Conservation (phyloP, 30 jellyfish, hydroid and myxozoan genomes). For the Aurelia sp. region DNA sequence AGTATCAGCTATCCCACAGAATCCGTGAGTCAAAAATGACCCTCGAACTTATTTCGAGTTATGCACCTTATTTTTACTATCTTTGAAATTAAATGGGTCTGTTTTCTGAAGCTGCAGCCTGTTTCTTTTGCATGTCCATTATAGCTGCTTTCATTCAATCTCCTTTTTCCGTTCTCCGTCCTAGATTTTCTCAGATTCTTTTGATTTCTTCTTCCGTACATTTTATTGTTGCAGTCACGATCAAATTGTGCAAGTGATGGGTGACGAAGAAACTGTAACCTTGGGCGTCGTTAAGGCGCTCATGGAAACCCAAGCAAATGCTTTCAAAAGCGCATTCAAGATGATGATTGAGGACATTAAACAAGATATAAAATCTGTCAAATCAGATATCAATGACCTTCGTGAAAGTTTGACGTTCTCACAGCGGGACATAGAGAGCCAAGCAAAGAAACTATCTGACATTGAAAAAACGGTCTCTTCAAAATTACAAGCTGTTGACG, state of each 20-base stretch:
- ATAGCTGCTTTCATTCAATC: no score
- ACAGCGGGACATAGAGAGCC: background rate
- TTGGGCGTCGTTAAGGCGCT: conserved; percentile 12
- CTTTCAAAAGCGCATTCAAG: conserved; percentile 8
- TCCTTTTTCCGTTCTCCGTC: no score
- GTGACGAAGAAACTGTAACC: background rate
- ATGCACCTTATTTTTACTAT: no score
- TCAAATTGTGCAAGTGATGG: conserved; percentile 6
- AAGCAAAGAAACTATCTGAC: background rate
- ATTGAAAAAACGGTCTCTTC: background rate
- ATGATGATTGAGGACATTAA: conserved; percentile 8
- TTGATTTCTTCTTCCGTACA: background rate
- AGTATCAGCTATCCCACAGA: no score
- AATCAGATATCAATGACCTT: conserved; percentile 8
- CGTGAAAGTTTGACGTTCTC: conserved; percentile 5
- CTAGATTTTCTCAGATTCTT: no score
- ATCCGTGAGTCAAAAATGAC: no score
- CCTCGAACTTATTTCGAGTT: no score
- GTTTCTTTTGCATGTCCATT: no score
- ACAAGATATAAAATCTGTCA: background rate
- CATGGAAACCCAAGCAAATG: conserved; percentile 6
- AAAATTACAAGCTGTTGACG: no score
- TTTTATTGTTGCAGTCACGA: conserved; percentile 1
- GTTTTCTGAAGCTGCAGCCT: no score
- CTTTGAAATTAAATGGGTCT: no score